Evolutionary conservation across 1,140 invertebrate species (phyloP), one percentile per base, ranked within the genome.

Genomic region (Drosophila parvula): DNA sequence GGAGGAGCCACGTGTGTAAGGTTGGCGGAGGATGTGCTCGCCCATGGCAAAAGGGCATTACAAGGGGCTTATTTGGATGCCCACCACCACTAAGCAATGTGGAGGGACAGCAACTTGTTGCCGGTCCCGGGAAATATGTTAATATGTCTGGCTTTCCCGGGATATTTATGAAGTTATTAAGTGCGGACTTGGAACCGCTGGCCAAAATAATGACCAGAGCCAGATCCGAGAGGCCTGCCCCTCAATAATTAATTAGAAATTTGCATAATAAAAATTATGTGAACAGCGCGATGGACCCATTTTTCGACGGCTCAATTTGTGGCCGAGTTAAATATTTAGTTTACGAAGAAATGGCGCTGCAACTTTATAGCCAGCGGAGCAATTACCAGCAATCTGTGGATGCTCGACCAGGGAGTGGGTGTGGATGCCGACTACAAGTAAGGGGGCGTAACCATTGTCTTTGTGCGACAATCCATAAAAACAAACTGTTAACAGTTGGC

Each of bases 401-500:
- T n/a, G 40, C 70, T 53, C 27, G 8, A 27, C 12, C 5, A 4
- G 5, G 27, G 9, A 3, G 0, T n/a, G 32, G 58, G 22, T 11
- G 36, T 34, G 11, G 30, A 47, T 18, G 43, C 28, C 27, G 34
- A 5, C 16, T 8, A 36, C 18, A 32, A 53, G 14, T 30, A 30
- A 5, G 34, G 32, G 43, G 70, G 53, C 30, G 48, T 74, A 53
- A 50, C 56, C 44, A 60, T 88, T 86, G 83, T 88, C 83, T 88
- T 83, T 88, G 79, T 74, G 83, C 79, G 83, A 75, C 83, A 88
- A 70, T 56, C 83, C 68, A 86, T 86, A 86, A 86, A 86, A 86
- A 71, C 79, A 88, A 88, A 83, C 83, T 88, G 83, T 79, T 88
- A 83, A 79, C 68, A 79, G 83, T 88, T 86, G 83, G 61, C 71